Percentiles rank a stretch among this genome's conserved stretches.
Conservation (phyloP, 2,797 vertebrate genomes). For the Myotis findleyi region DNA sequence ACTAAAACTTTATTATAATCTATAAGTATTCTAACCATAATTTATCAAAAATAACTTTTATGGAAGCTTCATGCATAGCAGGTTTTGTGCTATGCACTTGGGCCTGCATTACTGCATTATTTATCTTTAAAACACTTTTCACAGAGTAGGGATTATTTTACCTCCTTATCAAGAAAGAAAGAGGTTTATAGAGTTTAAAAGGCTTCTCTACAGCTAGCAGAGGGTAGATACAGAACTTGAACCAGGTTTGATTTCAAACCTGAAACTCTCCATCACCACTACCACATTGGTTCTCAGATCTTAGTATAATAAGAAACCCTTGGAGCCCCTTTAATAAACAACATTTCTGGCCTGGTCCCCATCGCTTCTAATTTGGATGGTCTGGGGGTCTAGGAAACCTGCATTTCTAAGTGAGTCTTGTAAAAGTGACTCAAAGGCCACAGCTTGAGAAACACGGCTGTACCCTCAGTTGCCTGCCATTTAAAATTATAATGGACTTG, state of each 20-base stretch:
- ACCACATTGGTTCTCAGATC: neutral
- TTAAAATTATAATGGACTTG: conserved; percentile 3
- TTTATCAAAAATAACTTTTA: neutral
- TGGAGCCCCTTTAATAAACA: neutral
- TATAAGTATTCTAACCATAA: neutral
- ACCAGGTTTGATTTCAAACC: neutral
- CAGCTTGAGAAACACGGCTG: neutral
- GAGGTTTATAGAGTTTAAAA: neutral
- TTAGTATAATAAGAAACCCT: neutral
- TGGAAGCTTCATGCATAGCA: neutral
- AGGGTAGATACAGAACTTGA: neutral
- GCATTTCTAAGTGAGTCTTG: neutral
- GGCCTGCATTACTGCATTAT: neutral
- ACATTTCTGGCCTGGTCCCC: neutral
- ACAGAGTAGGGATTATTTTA: neutral
- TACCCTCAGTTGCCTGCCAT: neutral
- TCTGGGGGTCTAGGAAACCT: neutral
- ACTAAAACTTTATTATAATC: neutral
- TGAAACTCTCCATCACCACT: neutral
- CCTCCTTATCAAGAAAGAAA: neutral
- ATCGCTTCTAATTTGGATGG: neutral
- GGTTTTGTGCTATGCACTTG: neutral
- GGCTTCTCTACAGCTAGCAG: neutral
- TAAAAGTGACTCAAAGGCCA: neutral
- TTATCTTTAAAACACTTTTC: neutral